These are phyloP conservation scores for Drosophila mettleri DNA, from an alignment of 2,888 invertebrate species.

Conservation along the genomic window DNA sequence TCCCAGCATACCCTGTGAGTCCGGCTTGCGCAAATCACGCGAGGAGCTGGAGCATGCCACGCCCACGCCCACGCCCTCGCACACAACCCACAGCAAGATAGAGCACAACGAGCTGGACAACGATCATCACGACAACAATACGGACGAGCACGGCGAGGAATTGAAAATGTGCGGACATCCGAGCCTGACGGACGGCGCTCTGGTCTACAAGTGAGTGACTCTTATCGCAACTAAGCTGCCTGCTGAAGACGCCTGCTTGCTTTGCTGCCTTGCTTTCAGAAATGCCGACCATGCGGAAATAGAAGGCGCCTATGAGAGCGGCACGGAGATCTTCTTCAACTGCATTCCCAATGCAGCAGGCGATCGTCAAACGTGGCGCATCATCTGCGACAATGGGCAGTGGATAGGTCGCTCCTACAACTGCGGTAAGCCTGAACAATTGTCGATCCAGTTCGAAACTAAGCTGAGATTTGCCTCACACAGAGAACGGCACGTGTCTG, in stretches of 20 bases:
- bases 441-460: neutral
- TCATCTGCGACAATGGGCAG: slow-evolving; percentile 92
- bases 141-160: slow-evolving; percentile 76
- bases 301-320: slow-evolving; percentile 91
- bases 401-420: slow-evolving; percentile 93
- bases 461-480: neutral
- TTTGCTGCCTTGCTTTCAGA: slow-evolving; percentile 68
- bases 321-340: slow-evolving; percentile 93
- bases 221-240: neutral
- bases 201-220: slow-evolving; percentile 87
- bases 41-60: slow-evolving; percentile 76
- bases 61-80: slow-evolving; percentile 23
- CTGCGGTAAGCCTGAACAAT: slow-evolving; percentile 87
- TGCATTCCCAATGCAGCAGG: slow-evolving; percentile 93
- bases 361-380: slow-evolving; percentile 93
- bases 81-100: slow-evolving; percentile 41
- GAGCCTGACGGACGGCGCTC: slow-evolving; percentile 90
- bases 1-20: slow-evolving; percentile 82
- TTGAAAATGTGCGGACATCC: slow-evolving; percentile 83
- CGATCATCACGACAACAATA: slow-evolving; percentile 68
- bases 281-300: slow-evolving; percentile 89
- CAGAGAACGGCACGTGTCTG: slow-evolving; percentile 90
- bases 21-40: slow-evolving; percentile 82
- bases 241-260: too few species aligned
- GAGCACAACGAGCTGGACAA: slow-evolving; percentile 73